A percentile compares a stretch with the other conserved stretches of the same genome.
Conservation (phyloP, 2,113 vertebrate genomes). For the Tretioscincus oriximinensis region DNA sequence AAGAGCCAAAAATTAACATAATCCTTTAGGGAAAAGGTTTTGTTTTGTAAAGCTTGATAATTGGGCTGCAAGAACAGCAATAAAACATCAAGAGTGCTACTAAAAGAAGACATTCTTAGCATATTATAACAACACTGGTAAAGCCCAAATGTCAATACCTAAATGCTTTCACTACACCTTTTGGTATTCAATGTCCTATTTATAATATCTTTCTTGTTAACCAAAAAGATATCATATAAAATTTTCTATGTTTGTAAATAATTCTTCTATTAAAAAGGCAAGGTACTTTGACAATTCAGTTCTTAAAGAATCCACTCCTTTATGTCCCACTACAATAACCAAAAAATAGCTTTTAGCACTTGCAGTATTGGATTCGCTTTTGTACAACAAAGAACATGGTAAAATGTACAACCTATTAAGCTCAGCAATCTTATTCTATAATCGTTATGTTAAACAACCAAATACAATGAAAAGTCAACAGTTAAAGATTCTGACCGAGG, state of each 20-base stretch:
- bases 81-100: conserved; percentile 36
- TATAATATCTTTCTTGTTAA: background rate
- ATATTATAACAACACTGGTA: background rate
- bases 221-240: background rate
- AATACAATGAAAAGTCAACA: too few relatives aligned
- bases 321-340: too few relatives aligned
- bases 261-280: too few relatives aligned
- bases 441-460: background rate
- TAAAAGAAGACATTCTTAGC: conserved; percentile 23
- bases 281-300: too few relatives aligned
- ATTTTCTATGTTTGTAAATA: background rate
- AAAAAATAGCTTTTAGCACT: too few relatives aligned
- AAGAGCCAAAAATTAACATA: conserved; percentile 63
- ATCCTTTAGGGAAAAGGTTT: conserved; percentile 62
- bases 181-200: background rate
- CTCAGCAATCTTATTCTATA: background rate
- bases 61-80: conserved; percentile 52
- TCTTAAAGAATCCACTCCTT: too few relatives aligned
- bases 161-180: background rate
- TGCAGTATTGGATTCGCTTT: too few relatives aligned
- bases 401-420: background rate
- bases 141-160: background rate
- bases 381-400: background rate
- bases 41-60: conserved; percentile 53
- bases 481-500: too few relatives aligned